Base-by-base conservation (phyloP, 2,113 vertebrate species). In the Fregata magnificens region DNA sequence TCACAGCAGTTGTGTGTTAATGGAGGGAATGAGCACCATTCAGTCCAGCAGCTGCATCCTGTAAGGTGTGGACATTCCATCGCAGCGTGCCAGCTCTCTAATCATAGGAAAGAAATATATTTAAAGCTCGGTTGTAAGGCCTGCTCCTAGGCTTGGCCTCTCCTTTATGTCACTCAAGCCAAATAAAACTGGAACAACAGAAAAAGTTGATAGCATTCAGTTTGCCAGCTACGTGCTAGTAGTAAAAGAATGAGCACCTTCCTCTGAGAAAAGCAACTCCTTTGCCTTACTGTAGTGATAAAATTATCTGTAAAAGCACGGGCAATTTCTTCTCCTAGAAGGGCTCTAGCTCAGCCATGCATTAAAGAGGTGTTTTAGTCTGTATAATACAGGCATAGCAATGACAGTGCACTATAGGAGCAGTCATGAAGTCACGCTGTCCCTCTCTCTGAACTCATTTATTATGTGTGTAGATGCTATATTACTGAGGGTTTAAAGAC, bases 1-100 rank as follows among this genome's bases (percentile, higher is more conserved):
- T 65, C 77, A 69, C 45, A 83, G 62, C 58, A 90, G 55, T 72
- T 87, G 49, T 49, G 66, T 87, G 77, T 28, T 94, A 76, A 84
- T 26, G 82, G 87, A 92, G 63, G 38, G 76, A 96, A 88, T 29
- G 65, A 81, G 59, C 53, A 88, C n/a, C 4, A 5, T 36, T 71
- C 58, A 26, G 19, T 15, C 45, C 58, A 81, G 45, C 92, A 95
- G 80, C 84, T 96, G 86, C 77, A 95, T 93, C 88, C 80, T 95
- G 81, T 77, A 70, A 89, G 79, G 52, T 90, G 72, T 65, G 84
- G 84, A 92, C 81, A 49, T 92, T 86, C 53, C 66, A 89, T 40
- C 1, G 1, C 38, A 58, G 49, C 5, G 1, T 95, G 73, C 73
- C 89, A 91, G 32, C 32, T 93, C 73, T 76, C 61, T 95, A 87